phyloP scores from a whole-genome alignment of 2,888 invertebrate species.

The Lithodes maja region DNA sequence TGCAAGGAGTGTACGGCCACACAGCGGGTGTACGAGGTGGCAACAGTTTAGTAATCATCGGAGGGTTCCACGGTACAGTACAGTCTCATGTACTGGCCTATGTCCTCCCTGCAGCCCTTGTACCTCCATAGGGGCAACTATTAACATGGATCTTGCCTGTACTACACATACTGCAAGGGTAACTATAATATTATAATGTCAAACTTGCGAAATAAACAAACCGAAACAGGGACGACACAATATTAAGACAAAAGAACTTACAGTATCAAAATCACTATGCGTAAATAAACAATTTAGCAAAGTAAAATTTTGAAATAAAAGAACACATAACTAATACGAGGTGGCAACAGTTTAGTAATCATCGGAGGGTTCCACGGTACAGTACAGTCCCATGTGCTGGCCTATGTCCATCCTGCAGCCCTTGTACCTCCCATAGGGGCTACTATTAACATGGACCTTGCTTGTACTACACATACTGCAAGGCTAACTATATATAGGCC shows the following conservation, averaged over 20 bases:
- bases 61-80: constrained; percentile 95
- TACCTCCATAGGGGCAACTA: constrained; percentile 76
- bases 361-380: constrained; percentile 95
- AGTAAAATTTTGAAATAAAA: constrained; percentile 81
- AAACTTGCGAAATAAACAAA: too few relatives aligned
- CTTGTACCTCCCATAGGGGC: constrained; percentile 82
- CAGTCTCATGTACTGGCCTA: constrained; percentile 89
- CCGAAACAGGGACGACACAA: too few relatives aligned
- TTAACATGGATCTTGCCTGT: constrained; percentile 86
- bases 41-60: constrained; percentile 88
- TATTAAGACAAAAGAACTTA: too few relatives aligned
- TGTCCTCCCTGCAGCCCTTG: constrained; percentile 88
- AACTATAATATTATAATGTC: too few relatives aligned
- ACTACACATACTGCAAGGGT: constrained; percentile 71
- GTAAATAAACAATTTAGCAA: too few relatives aligned
- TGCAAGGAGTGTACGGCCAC: constrained; percentile 93
- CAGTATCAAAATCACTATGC: too few relatives aligned
- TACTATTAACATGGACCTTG: constrained; percentile 83
- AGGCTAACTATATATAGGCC: constrained; percentile 18
- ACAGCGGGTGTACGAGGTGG: constrained; percentile 87
- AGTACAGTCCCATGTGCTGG: constrained; percentile 88
- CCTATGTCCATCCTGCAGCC: constrained; percentile 90
- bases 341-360: constrained; percentile 87
- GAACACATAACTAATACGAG: constrained; percentile 90
- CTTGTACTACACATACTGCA: constrained; percentile 77